Percentiles rank a stretch among this genome's conserved stretches.
These are phyloP conservation scores for Halichoerus grypus DNA, from an alignment of 2,113 vertebrate species.

Conservation along the genomic window DNA sequence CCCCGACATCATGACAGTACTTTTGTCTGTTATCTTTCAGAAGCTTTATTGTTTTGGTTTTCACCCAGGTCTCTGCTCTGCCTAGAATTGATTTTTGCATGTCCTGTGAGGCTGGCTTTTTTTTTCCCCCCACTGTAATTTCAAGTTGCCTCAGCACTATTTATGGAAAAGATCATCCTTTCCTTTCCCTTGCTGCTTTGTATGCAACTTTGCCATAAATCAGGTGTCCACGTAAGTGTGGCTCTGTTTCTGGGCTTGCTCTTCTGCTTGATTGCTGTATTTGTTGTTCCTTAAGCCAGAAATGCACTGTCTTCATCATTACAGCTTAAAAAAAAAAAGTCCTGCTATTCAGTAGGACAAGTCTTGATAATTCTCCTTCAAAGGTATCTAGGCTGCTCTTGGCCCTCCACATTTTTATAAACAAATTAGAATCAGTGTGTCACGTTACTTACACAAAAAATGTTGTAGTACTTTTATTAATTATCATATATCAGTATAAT, in stretches of 20 bases:
- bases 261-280: background rate
- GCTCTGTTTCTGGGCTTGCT: background rate
- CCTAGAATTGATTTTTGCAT: background rate
- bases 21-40: background rate
- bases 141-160: background rate
- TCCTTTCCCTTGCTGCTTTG: background rate
- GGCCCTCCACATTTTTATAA: background rate
- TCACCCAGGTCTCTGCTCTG: background rate
- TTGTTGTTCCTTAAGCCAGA: background rate
- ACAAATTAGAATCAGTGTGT: background rate
- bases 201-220: background rate
- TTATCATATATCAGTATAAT: background rate
- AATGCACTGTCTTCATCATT: background rate
- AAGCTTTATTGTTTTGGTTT: background rate
- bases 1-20: too few relatives aligned
- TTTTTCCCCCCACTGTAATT: accelerated
- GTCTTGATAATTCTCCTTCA: background rate
- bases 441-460: background rate
- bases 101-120: background rate
- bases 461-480: background rate
- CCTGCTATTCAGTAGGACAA: background rate
- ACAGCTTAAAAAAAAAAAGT: background rate
- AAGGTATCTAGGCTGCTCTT: background rate
- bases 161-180: background rate
- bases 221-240: accelerated